Base-by-base conservation (phyloP, 2,797 vertebrate genomes). In the Acomys russatus region DNA sequence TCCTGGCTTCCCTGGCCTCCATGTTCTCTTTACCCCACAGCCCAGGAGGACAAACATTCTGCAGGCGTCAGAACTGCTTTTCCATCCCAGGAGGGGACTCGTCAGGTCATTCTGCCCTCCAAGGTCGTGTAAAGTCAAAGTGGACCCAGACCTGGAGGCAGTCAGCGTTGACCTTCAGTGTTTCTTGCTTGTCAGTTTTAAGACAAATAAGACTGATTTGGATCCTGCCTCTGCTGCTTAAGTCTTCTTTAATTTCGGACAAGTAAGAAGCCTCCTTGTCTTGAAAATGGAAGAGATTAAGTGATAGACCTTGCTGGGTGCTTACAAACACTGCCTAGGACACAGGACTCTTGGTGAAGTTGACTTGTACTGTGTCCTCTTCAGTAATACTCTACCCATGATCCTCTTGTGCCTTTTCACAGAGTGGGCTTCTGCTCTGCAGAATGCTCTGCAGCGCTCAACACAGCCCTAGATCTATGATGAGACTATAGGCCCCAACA, bases 371-470 rank as follows among this genome's bases (percentile, higher is more conserved):
- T 56, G 59, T 90, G 61, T 30, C 1, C 23, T 51, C 23, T 12
- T 64, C 6, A 30, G 17, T 56, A 12, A 64, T 9, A 51, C 3
- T 38, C 30, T 14, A 35, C 7, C 22, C n/a, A 44, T 64, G 59
- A 64, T 83, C n/a, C 76, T 23, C 33, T 2, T 30, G 30, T 49
- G 23, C n/a, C 68, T 97, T 94, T 78, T 89, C 84, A 49, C 80
- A 86, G 76, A 80, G 68, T 59, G 76, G 74, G 6, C 20, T 25
- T 51, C 51, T 64, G 0, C 35, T 59, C 76, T 91, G 77, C 35
- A 38, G 71, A 49, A 8, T 59, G 0, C 49, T 61, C 76, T 92
- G 77, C 38, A 44, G 71, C n/a, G 6, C 30, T 54, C 6, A 9
- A 7, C 11, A 4, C 23, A 23, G 30, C 30, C 22, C 18, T n/a